Evolutionary conservation across 1,140 invertebrate genomes (phyloP).

Genomic region (Lordiphosa collinella): DNA sequence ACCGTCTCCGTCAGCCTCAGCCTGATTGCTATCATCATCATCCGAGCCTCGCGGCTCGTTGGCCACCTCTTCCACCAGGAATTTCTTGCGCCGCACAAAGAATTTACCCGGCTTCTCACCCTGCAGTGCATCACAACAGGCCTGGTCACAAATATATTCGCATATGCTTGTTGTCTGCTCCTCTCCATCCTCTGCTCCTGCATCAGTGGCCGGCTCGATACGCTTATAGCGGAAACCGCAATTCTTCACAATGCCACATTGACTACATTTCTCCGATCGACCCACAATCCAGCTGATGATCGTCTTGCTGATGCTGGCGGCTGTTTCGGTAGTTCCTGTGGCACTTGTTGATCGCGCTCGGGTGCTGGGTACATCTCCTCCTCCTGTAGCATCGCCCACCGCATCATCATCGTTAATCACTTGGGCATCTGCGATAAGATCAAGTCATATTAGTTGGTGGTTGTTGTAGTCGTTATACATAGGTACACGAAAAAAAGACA

Average conservation of each 20-base stretch:
- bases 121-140: conserved; percentile 78
- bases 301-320: conserved; percentile 34
- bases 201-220: conserved; percentile 20
- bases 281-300: conserved; percentile 73
- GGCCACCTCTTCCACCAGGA: conserved; percentile 64
- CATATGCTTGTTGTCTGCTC: not conserved
- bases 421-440: not conserved
- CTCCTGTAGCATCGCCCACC: conserved; percentile 35
- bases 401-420: conserved; percentile 39
- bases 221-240: conserved; percentile 68
- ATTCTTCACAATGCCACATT: conserved; percentile 55
- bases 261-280: conserved; percentile 52
- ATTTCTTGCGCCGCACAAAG: conserved; percentile 79
- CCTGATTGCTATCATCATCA: conserved; percentile 17
- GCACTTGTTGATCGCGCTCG: conserved; percentile 42
- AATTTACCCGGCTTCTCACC: conserved; percentile 70
- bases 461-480: not conserved
- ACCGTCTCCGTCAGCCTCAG: not conserved
- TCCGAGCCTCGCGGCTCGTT: conserved; percentile 11
- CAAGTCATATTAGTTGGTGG: not conserved
- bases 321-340: conserved; percentile 28
- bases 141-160: conserved; percentile 79
- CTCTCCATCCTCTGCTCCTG: conserved; percentile 11
- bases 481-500: too few relatives aligned
- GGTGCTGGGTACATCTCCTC: conserved; percentile 52